Evolutionary conservation across 2,113 vertebrate species (phyloP).

Genomic region (Okapia johnstoni): DNA sequence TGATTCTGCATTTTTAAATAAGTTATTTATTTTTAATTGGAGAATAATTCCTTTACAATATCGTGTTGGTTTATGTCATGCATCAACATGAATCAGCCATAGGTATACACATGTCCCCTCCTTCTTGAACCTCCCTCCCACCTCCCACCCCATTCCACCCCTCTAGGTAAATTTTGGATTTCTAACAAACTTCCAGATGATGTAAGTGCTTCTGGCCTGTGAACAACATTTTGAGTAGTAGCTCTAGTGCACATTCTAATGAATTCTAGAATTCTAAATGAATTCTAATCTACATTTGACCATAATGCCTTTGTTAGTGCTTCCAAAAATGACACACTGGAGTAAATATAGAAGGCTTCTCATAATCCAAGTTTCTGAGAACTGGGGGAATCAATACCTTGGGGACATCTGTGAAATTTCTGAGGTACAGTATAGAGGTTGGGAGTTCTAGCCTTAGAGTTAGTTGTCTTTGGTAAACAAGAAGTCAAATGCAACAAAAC

Average conservation of each 20-base stretch:
- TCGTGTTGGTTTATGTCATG: neutral
- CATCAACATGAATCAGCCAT: neutral
- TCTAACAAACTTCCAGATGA: neutral
- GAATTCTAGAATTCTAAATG: no score
- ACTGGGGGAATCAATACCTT: neutral
- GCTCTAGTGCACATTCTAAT: neutral
- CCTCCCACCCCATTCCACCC: neutral
- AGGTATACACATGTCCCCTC: neutral
- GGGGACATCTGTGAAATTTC: neutral
- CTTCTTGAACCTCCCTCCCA: neutral
- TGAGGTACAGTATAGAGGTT: neutral
- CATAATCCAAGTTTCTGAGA: conserved; percentile 14
- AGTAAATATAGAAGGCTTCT: neutral
- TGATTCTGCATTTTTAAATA: neutral
- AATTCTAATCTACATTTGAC: no score
- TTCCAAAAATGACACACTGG: neutral
- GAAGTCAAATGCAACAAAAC: neutral
- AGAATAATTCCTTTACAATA: neutral
- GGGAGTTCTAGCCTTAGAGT: neutral
- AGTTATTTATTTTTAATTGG: neutral
- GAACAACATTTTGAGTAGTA: neutral
- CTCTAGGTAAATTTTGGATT: neutral
- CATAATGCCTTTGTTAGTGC: neutral
- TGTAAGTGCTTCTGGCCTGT: neutral
- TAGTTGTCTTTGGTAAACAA: conserved; percentile 6